Conservation (phyloP, 2,888 invertebrate genomes). For the Calephelis perditalis region DNA sequence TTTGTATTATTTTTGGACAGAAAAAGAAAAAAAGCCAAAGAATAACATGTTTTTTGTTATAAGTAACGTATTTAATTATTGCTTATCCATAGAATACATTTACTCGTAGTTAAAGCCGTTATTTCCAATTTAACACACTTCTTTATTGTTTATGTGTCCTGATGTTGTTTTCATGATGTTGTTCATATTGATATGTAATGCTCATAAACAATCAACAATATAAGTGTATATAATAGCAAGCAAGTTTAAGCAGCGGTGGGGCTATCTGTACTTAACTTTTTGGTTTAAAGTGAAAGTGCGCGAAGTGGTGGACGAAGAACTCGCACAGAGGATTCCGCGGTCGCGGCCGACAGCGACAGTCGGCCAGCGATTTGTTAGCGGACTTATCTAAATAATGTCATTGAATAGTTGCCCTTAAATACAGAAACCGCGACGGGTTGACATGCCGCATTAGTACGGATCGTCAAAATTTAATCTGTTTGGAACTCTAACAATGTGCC, state of each 20-base stretch:
- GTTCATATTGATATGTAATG: no score
- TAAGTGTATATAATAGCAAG: not conserved
- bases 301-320: slow-evolving; percentile 66
- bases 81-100: no score
- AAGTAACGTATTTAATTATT: no score
- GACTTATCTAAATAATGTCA: slow-evolving; percentile 72
- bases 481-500: slow-evolving; percentile 63
- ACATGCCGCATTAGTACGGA: slow-evolving; percentile 64
- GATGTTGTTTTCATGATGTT: no score
- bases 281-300: slow-evolving; percentile 66
- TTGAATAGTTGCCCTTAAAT: slow-evolving; percentile 55
- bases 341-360: slow-evolving; percentile 71
- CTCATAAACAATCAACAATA: not conserved
- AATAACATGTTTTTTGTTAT: no score
- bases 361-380: slow-evolving; percentile 65
- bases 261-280: slow-evolving; percentile 42
- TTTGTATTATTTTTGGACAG: no score
- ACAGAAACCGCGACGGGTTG: slow-evolving; percentile 57
- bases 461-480: slow-evolving; percentile 9
- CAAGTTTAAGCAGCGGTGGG: slow-evolving; percentile 33
- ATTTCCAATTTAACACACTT: no score
- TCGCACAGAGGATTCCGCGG: slow-evolving; percentile 60
- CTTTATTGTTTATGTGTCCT: no score
- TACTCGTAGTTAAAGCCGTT: no score
- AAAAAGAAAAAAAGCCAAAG: no score